These are phyloP conservation scores for Platycnemis pennipes DNA, from an alignment of 2,888 invertebrate genomes.

Conservation along the genomic window DNA sequence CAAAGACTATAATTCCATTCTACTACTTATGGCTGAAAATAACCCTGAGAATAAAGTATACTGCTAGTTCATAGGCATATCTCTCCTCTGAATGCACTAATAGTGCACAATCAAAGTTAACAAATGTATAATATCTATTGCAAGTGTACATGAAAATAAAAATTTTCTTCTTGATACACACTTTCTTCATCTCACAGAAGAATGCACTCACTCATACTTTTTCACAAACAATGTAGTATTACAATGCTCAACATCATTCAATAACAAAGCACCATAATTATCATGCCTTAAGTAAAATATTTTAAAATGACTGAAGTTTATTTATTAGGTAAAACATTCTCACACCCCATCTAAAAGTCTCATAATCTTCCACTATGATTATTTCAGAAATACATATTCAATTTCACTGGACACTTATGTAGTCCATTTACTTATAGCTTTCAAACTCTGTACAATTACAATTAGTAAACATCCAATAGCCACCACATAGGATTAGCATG, in stretches of 20 bases:
- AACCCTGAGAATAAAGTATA: constrained; percentile 67
- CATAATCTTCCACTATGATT: constrained; percentile 45
- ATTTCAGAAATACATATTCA: constrained; percentile 30
- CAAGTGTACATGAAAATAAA: constrained; percentile 52
- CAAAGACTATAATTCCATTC: constrained; percentile 51
- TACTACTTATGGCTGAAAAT: constrained; percentile 64
- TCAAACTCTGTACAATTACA: constrained; percentile 21
- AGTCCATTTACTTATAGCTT: constrained; percentile 32
- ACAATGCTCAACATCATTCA: constrained; percentile 23
- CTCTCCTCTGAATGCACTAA: constrained; percentile 34
- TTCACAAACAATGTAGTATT: constrained; percentile 23
- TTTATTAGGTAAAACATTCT: constrained; percentile 56
- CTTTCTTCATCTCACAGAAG: constrained; percentile 15
- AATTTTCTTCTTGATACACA: constrained; percentile 41
- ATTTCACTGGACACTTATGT: background rate
- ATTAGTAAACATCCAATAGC: constrained; percentile 59
- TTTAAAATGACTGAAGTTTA: constrained; percentile 47
- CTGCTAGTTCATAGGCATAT: constrained; percentile 65
- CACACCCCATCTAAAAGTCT: constrained; percentile 4
- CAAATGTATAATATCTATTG: constrained; percentile 39
- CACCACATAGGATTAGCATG: constrained; percentile 60
- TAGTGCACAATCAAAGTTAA: constrained; percentile 21
- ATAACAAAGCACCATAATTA: constrained; percentile 63
- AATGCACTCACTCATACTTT: background rate
- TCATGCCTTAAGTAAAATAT: constrained; percentile 28